Base-by-base conservation (phyloP, 2,888 invertebrate species). In the Xestia c-nigrum region DNA sequence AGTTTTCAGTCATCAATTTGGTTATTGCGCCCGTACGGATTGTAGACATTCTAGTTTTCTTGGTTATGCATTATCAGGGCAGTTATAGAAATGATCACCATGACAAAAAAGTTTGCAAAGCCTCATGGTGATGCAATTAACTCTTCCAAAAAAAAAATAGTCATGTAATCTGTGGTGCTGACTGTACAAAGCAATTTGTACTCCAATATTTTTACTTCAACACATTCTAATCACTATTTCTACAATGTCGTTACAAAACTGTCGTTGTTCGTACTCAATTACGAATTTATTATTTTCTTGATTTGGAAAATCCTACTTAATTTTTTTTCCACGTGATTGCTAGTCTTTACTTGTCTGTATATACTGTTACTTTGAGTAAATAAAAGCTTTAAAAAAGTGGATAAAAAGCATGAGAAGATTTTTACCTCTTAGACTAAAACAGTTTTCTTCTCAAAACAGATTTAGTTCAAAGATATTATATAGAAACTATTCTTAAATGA, bases 121-220 rank as follows among this genome's bases (percentile, higher is more conserved):
- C 12, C 24, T 19, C 46, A 19, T 12, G 9, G 5, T 24, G 24
- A 24, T 10, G n/a, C 12, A 57, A 24, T 24, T 1, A 12, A 5
- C 10, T 2, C n/a, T n/a, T n/a, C 12, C 43, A 14, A 66, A 47
- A 47, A 55, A 12, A 21, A 21, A 55, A 47, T 47, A 16, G 14
- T 38, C 1, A 47, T 5, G 2, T n/a, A 64, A 40, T 68, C 31
- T 72, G 21, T 31, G 31, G 5, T 5, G 59, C 40, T 43, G 72
- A 72, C 61, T 71, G 74, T 74, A 74, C 77, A 52, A 52, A 52
- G 69, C 73, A 75, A 83, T 78, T 72, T 40, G 24, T 43, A 55
- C n/a, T 55, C 1, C 12, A n/a, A 55, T 55, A 55, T n/a, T 55
- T 52, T 55, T 12, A 55, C 50, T 21, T 14, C 19, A 61, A 76